Conservation (phyloP, 2,888 invertebrate genomes). For the Autographa gamma region DNA sequence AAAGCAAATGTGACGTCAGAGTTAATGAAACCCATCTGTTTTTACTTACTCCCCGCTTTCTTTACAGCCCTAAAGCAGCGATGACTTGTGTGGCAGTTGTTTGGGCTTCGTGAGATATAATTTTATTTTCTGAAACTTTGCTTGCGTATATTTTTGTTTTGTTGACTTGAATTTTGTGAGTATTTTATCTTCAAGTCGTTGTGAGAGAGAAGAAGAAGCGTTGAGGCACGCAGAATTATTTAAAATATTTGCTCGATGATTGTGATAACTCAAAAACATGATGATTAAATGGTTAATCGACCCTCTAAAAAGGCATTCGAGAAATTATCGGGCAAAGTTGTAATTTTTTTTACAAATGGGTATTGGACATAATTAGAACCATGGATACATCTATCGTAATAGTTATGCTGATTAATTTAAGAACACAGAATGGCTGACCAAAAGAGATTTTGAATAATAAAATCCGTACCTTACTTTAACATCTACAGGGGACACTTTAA, state of each 20-base stretch:
- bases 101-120: conserved; percentile 39
- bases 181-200: neutral
- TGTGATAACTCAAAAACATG: neutral
- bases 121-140: conserved; percentile 33
- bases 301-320: no score
- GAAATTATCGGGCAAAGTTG: neutral
- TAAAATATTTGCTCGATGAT: neutral
- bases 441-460: no score
- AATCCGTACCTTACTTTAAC: neutral
- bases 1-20: conserved; percentile 13
- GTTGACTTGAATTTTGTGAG: conserved; percentile 35
- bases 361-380: no score
- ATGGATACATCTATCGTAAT: no score
- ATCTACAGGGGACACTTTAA: neutral
- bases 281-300: neutral
- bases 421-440: no score
- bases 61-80: conserved; percentile 22
- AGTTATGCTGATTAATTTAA: no score
- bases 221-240: neutral
- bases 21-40: conserved; percentile 35
- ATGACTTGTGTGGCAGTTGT: conserved; percentile 44
- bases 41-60: conserved; percentile 15
- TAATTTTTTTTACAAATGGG: neutral
- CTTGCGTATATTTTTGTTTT: conserved; percentile 34
- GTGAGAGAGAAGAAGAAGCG: no score